Conservation (phyloP, 2,797 vertebrate genomes). For the Alcedo quadribrachys region DNA sequence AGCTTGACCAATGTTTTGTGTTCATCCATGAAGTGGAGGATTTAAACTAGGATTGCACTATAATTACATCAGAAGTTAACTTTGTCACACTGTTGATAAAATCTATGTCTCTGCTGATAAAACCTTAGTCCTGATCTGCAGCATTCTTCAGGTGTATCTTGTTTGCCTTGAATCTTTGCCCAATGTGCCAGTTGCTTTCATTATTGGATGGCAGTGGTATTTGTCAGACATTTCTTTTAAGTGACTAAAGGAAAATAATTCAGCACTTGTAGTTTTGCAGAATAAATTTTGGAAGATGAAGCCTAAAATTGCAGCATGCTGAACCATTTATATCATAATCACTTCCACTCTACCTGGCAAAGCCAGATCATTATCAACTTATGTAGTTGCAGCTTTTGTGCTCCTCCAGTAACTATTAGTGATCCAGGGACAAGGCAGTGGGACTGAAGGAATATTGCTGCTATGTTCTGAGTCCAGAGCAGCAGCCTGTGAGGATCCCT, state of each 20-base stretch:
- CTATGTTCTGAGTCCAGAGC: background rate
- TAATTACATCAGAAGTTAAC: background rate
- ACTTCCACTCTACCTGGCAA: background rate
- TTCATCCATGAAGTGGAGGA: background rate
- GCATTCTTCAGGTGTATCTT: background rate
- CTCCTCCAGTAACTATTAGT: background rate
- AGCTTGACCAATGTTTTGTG: background rate
- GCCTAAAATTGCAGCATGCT: background rate
- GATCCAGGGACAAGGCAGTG: background rate
- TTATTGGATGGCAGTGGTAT: background rate
- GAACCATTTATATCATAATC: background rate
- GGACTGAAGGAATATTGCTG: background rate
- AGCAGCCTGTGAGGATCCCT: background rate
- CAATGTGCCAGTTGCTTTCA: background rate
- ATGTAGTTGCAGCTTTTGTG: background rate
- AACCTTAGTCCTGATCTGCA: background rate
- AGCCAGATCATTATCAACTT: background rate
- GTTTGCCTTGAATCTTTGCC: background rate
- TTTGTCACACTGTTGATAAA: background rate
- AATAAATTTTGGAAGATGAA: conserved; percentile 9
- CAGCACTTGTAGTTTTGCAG: background rate
- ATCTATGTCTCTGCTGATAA: background rate
- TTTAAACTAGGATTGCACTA: background rate
- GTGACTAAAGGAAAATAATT: background rate
- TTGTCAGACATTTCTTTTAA: background rate